Evolutionary conservation across 2,113 vertebrate genomes (phyloP).

Genomic region (Carassius auratus): DNA sequence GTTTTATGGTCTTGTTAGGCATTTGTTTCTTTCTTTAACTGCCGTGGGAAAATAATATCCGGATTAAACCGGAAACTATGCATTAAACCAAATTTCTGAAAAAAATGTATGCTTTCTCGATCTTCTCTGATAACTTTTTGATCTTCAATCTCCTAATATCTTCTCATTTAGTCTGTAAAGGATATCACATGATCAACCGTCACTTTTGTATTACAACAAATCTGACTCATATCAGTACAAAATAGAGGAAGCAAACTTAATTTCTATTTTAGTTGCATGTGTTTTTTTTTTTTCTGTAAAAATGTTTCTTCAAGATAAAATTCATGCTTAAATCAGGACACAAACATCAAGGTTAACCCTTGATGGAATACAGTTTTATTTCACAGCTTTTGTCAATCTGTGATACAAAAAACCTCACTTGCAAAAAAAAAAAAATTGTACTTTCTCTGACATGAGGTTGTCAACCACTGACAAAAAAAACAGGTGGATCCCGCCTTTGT

Average conservation of each 20-base stretch:
- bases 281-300: not conserved
- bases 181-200: not conserved
- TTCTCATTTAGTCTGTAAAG: not conserved
- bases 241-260: not conserved
- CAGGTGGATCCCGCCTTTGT: not conserved
- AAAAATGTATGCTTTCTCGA: not conserved
- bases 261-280: not conserved
- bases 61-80: not conserved
- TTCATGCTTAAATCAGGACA: not conserved
- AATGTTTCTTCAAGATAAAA: not conserved
- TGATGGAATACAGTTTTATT: constrained; percentile 5
- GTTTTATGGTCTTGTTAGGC: not conserved
- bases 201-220: not conserved
- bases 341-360: not conserved
- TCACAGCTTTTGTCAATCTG: constrained; percentile 25
- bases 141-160: not conserved
- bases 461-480: not conserved
- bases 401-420: not conserved
- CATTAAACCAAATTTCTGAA: not conserved
- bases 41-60: not conserved
- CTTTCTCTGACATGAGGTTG: not conserved
- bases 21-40: not conserved
- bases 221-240: constrained; percentile 4
- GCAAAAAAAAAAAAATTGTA: not conserved
- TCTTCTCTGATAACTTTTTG: not conserved